phyloP scores from a whole-genome alignment of 2,888 invertebrate species.

The Selenia dentaria region DNA sequence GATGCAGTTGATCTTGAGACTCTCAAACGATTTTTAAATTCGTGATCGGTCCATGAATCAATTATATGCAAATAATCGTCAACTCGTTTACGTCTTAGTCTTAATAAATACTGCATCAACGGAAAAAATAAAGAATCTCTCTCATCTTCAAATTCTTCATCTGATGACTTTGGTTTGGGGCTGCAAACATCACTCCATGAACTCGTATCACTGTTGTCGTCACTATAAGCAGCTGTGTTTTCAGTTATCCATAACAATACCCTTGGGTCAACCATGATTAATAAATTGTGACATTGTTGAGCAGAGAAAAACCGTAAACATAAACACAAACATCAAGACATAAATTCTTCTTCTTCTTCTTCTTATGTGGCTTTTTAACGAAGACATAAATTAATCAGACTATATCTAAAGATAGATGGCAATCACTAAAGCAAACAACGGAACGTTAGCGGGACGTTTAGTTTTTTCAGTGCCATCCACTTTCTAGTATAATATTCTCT shows the following conservation, averaged over 20 bases:
- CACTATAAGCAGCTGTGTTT: constrained; percentile 39
- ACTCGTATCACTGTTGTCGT: constrained; percentile 54
- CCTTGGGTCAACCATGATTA: constrained; percentile 45
- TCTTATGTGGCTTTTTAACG: too few species aligned
- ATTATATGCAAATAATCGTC: constrained; percentile 64
- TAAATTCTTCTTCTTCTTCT: too few species aligned
- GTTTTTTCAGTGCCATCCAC: too few species aligned
- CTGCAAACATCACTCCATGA: constrained; percentile 58
- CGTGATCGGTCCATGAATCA: constrained; percentile 61
- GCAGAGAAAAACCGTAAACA: too few species aligned
- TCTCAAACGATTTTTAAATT: constrained; percentile 60
- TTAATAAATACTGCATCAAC: constrained; percentile 59
- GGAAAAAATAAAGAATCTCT: constrained; percentile 54
- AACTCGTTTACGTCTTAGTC: constrained; percentile 52
- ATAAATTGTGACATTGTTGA: too few species aligned
- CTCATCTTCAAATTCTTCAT: constrained; percentile 33
- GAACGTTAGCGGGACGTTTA: too few species aligned
- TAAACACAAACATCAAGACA: too few species aligned
- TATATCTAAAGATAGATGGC: too few species aligned
- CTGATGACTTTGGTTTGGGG: constrained; percentile 6
- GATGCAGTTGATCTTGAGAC: constrained; percentile 56
- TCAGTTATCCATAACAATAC: constrained; percentile 47
- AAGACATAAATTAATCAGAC: too few species aligned
- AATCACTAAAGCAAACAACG: too few species aligned
- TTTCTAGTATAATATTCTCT: too few species aligned